phyloP scores from a whole-genome alignment of 1,140 invertebrate genomes.

The Drosophila truncata region DNA sequence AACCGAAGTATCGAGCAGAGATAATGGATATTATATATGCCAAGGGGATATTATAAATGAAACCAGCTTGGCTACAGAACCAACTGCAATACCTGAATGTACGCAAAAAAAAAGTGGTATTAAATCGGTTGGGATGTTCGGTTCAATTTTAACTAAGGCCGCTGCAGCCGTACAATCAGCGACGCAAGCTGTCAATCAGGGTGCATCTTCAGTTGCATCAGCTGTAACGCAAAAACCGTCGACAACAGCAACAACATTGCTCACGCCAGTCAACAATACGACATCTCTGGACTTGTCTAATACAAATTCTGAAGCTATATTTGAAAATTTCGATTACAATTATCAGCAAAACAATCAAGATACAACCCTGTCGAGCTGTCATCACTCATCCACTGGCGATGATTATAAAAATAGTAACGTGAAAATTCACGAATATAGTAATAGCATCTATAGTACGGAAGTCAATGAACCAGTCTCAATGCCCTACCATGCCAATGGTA shows the following conservation, averaged over 20 bases:
- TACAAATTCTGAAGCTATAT: constrained; percentile 28
- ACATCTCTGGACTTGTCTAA: constrained; percentile 11
- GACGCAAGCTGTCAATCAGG: constrained; percentile 85
- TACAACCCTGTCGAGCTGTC: constrained; percentile 5
- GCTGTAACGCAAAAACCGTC: constrained; percentile 85
- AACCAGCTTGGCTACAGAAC: background rate
- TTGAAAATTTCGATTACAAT: constrained; percentile 40
- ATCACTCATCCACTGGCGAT: constrained; percentile 47
- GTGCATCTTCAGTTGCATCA: constrained; percentile 81
- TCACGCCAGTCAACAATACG: constrained; percentile 23
- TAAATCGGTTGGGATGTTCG: constrained; percentile 67
- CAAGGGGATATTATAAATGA: constrained; percentile 14
- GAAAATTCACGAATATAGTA: constrained; percentile 22
- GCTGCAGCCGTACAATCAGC: constrained; percentile 85
- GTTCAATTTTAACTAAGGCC: constrained; percentile 73
- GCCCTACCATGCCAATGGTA: constrained; percentile 53
- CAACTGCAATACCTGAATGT: background rate
- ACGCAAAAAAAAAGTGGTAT: constrained; percentile 40
- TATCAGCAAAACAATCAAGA: constrained; percentile 30
- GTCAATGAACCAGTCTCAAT: constrained; percentile 27
- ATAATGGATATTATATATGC: constrained; percentile 4
- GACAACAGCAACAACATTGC: constrained; percentile 32
- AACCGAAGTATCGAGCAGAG: constrained; percentile 1
- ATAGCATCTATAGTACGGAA: constrained; percentile 3
- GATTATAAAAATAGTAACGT: constrained; percentile 74